phyloP scores from a whole-genome alignment of 2,797 vertebrate genomes.

The Otolemur crassicaudatus region DNA sequence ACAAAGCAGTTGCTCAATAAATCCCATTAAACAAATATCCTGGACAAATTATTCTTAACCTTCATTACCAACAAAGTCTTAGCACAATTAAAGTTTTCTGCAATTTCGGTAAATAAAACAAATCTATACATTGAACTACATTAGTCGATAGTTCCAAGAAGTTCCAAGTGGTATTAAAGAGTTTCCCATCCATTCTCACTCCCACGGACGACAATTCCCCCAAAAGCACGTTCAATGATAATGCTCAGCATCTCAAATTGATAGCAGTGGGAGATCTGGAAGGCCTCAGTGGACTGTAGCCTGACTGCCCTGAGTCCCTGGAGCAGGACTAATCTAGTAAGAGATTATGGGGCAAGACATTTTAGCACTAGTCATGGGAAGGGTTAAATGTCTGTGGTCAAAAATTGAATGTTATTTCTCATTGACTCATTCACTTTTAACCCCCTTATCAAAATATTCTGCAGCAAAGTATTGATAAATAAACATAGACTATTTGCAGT shows the following conservation, averaged over 20 bases:
- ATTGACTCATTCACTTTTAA: neutral
- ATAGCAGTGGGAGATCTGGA: fast-evolving
- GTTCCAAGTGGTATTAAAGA: neutral
- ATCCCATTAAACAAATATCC: neutral
- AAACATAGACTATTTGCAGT: neutral
- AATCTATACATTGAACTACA: neutral
- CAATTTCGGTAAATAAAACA: neutral
- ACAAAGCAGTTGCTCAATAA: neutral
- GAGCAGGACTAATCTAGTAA: neutral
- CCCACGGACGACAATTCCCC: neutral
- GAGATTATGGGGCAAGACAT: neutral
- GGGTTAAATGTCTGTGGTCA: neutral
- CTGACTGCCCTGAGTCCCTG: fast-evolving
- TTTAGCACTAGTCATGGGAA: neutral
- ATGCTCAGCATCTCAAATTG: neutral
- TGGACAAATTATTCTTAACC: neutral
- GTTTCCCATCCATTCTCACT: neutral
- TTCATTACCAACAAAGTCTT: neutral
- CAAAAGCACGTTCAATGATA: neutral
- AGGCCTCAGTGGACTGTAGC: neutral
- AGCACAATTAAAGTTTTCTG: neutral
- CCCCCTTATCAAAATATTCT: neutral
- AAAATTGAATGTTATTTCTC: neutral
- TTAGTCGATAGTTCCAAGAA: neutral
- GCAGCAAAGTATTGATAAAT: neutral